Base-by-base conservation (phyloP, 2,888 invertebrate species). In the Balanococcus diminutus region DNA sequence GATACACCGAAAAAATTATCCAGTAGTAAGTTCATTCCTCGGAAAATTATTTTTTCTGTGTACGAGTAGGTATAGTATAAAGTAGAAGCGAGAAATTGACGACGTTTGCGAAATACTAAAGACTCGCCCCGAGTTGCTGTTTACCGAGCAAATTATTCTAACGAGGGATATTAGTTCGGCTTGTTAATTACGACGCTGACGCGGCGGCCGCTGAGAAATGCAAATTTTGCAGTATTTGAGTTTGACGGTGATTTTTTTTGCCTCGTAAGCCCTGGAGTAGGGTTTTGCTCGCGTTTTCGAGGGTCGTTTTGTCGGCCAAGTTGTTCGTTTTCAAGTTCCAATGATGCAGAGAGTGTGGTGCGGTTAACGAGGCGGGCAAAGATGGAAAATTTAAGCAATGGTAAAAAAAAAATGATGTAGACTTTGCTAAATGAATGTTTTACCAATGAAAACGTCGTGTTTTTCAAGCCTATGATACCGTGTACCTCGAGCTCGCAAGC, bases 191-290 rank as follows among this genome's bases (percentile, higher is more conserved):
- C 32, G 19, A 51, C 51, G 51, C 51, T 36, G 75, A n/a, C n/a
- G 56, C 61, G 61, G 9, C 61, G 9, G 28, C 36, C 42, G 51
- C 19, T 19, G 25, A 32, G 75, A 75, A 75, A 75, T 75, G 75
- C 75, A 75, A 75, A 75, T 75, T 75, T 75, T n/a, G 75, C 75
- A 28, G 22, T 67, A 67, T 67, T 67, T 28, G 61, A 67, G 61
- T 67, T 67, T 67, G 61, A 67, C 61, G 61, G 61, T 11, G 61
- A 67, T 67, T 67, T 67, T 67, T 67, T 61, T 67, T 67, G 19
- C 51, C 5, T 51, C 19, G 51, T 51, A 51, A 51, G 51, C 51
- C 51, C 19, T 9, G 19, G 51, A 19, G 51, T 19, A 19, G 51
- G 19, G 51, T 51, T 51, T 51, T 19, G 51, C 19, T 19, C 19